A percentile compares a stretch with the other conserved stretches of the same genome.
Evolutionary conservation across 2,797 vertebrate species (phyloP).

Genomic region (Scomberomorus guttatus): DNA sequence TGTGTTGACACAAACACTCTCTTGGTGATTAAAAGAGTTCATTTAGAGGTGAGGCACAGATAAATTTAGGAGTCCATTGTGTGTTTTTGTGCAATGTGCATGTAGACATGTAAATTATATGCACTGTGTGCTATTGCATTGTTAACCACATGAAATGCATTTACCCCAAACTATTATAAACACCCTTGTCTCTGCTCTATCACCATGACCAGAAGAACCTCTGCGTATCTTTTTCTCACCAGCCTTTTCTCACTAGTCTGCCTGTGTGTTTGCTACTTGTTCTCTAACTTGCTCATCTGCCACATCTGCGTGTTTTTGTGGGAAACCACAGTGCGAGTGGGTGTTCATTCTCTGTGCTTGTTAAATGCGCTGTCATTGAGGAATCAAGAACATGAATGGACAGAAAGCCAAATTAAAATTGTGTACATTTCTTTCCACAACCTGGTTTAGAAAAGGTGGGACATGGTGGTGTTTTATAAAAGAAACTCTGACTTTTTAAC

Average conservation of each 20-base stretch:
- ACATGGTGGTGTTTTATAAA: conserved; percentile 29
- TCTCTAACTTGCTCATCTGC: conserved; percentile 55
- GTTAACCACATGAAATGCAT: conserved; percentile 42
- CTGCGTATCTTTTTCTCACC: conserved; percentile 29
- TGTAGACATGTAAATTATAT: too few relatives aligned
- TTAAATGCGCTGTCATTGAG: conserved; percentile 47
- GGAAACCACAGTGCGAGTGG: not conserved
- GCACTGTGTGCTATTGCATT: conserved; percentile 9
- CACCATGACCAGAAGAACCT: conserved; percentile 29
- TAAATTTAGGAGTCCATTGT: not conserved
- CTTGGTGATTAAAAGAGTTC: conserved; percentile 33
- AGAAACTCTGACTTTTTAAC: conserved; percentile 31
- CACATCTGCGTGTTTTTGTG: conserved; percentile 30
- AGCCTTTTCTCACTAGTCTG: conserved; percentile 43
- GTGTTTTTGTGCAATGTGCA: conserved; percentile 6
- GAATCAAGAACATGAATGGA: conserved; percentile 36
- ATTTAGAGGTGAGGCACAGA: conserved; percentile 20
- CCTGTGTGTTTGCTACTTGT: conserved; percentile 54
- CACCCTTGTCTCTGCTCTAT: conserved; percentile 50
- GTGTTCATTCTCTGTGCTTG: conserved; percentile 30
- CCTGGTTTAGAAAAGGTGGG: conserved; percentile 49
- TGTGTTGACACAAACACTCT: conserved; percentile 20
- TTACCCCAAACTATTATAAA: conserved; percentile 68
- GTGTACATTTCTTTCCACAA: conserved; percentile 15
- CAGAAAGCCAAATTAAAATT: conserved; percentile 57